phyloP scores from a whole-genome alignment of 2,797 vertebrate genomes.

The Pseudochirops corinnae region DNA sequence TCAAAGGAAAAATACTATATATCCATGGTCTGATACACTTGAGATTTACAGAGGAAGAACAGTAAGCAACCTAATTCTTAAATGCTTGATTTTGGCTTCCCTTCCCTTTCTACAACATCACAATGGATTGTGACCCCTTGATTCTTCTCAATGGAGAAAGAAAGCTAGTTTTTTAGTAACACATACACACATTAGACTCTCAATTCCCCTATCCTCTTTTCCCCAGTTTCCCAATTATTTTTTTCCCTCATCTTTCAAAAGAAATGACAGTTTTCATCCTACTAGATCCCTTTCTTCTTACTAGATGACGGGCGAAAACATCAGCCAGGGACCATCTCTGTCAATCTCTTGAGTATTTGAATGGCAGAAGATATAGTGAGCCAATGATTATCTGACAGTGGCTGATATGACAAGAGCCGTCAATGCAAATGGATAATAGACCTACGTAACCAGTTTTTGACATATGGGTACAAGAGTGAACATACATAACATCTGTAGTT shows the following conservation, averaged over 20 bases:
- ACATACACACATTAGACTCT: constrained; percentile 1
- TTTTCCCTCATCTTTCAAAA: constrained; percentile 56
- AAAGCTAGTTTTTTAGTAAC: constrained; percentile 49
- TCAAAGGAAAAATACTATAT: constrained; percentile 13
- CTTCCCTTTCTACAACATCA: constrained; percentile 1
- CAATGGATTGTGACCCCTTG: background rate
- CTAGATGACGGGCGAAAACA: constrained; percentile 56
- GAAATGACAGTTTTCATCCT: constrained; percentile 57
- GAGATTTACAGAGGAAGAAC: constrained; percentile 48
- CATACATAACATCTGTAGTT: background rate
- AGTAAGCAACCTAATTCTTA: constrained; percentile 25
- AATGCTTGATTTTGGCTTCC: constrained; percentile 9
- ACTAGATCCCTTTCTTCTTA: constrained; percentile 59
- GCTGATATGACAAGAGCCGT: constrained; percentile 53
- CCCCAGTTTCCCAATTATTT: constrained; percentile 43
- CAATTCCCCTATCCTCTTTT: constrained; percentile 21
- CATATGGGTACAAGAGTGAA: background rate
- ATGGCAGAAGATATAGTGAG: constrained; percentile 51
- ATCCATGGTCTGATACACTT: constrained; percentile 16
- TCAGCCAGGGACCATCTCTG: constrained; percentile 31
- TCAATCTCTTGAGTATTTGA: constrained; percentile 36
- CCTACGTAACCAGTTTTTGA: constrained; percentile 27
- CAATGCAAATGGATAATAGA: constrained; percentile 45
- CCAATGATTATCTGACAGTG: constrained; percentile 56
- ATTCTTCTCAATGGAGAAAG: constrained; percentile 37